These are phyloP conservation scores for Ctenicera cuprea DNA, from an alignment of 2,888 invertebrate genomes.

Conservation along the genomic window DNA sequence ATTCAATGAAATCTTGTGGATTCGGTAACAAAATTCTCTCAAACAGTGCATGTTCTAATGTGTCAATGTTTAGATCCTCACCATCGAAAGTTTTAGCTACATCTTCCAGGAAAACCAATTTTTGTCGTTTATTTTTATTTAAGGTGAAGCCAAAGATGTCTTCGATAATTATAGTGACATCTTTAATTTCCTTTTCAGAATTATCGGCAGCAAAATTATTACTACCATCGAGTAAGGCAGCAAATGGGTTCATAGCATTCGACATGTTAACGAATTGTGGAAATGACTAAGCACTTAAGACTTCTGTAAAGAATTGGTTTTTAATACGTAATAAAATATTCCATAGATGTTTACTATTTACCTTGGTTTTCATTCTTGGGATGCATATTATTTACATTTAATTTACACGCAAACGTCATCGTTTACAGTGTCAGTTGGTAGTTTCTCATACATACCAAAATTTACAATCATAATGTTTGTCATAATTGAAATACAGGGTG, in stretches of 20 bases:
- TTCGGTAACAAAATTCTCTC: constrained; percentile 82
- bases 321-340: no score
- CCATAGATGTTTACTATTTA: no score
- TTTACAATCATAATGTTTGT: background rate
- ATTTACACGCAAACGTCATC: constrained; percentile 5
- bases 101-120: constrained; percentile 81
- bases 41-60: constrained; percentile 86
- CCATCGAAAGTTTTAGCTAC: constrained; percentile 74
- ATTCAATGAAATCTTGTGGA: constrained; percentile 74
- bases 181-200: background rate
- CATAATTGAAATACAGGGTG: no score
- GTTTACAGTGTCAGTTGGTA: background rate
- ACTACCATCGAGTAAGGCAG: constrained; percentile 60
- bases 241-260: constrained; percentile 63
- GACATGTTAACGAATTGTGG: constrained; percentile 52
- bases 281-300: background rate
- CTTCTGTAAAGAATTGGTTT: background rate
- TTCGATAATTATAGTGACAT: constrained; percentile 76
- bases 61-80: constrained; percentile 77
- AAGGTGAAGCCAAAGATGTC: constrained; percentile 85
- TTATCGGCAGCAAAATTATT: background rate
- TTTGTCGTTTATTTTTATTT: constrained; percentile 72
- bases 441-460: background rate
- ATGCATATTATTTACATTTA: background rate
- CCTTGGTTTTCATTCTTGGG: no score